A percentile compares a stretch with the other conserved stretches of the same genome.
These are phyloP conservation scores for Melanerpes formicivorus DNA, from an alignment of 2,113 vertebrate genomes.

Conservation along the genomic window DNA sequence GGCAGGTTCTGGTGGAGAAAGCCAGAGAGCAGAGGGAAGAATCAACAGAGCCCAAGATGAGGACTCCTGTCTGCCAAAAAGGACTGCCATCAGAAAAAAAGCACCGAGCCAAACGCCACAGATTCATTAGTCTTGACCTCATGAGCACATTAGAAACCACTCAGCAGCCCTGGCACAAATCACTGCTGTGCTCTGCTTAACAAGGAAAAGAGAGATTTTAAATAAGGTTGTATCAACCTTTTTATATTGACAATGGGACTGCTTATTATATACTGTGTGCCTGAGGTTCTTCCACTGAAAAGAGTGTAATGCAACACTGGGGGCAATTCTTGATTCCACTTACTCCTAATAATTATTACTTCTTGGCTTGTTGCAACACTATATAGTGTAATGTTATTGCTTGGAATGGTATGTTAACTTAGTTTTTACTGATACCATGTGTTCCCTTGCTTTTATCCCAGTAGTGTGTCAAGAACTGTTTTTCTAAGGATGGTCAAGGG, in stretches of 20 bases:
- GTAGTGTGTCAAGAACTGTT: constrained; percentile 36
- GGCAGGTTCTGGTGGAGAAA: not conserved
- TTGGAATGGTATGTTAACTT: constrained; percentile 59
- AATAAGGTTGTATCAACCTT: not conserved
- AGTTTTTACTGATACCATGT: constrained; percentile 62
- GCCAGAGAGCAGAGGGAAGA: not conserved
- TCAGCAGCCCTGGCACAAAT: not conserved
- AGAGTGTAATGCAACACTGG: not conserved
- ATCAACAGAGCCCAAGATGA: not conserved
- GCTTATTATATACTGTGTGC: not conserved
- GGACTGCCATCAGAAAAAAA: not conserved
- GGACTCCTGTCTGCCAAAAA: not conserved
- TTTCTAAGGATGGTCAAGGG: constrained; percentile 49
- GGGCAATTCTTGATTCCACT: constrained; percentile 30
- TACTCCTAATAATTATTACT: constrained; percentile 32
- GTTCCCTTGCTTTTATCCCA: constrained; percentile 62
- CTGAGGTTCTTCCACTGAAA: not conserved
- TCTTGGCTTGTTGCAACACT: constrained; percentile 59
- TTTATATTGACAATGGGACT: not conserved
- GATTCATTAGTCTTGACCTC: not conserved
- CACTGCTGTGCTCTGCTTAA: not conserved
- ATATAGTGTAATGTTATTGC: constrained; percentile 58
- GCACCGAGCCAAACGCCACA: accelerated
- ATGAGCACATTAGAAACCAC: not conserved
- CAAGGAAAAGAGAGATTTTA: not conserved